These are phyloP conservation scores for Athalia rosae DNA, from an alignment of 2,888 invertebrate species.

Conservation along the genomic window DNA sequence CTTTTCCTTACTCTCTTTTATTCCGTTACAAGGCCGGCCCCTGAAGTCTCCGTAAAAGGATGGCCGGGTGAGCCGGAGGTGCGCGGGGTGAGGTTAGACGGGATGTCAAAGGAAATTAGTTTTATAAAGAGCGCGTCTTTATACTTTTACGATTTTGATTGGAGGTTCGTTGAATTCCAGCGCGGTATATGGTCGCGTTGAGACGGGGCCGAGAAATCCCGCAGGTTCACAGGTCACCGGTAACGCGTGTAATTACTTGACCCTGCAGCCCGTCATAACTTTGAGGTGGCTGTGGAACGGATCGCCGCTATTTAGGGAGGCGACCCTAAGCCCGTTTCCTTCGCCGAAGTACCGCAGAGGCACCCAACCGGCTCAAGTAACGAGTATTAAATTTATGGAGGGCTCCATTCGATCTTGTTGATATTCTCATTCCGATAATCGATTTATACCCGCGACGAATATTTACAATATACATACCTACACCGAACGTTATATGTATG, in stretches of 20 bases:
- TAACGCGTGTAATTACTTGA: conserved; percentile 44
- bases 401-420: conserved; percentile 14
- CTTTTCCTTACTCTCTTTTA: neutral
- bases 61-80: neutral
- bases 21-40: neutral
- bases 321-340: conserved; percentile 33
- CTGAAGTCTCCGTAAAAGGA: neutral
- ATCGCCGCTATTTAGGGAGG: conserved; percentile 35
- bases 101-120: conserved; percentile 19
- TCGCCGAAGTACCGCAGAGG: conserved; percentile 6
- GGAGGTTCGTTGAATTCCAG: conserved; percentile 28
- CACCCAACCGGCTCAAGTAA: conserved; percentile 13
- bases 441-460: conserved; percentile 5
- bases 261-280: conserved; percentile 39
- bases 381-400: conserved; percentile 32
- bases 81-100: neutral
- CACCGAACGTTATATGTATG: neutral
- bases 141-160: conserved; percentile 30
- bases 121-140: conserved; percentile 8
- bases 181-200: conserved; percentile 5
- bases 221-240: conserved; percentile 44
- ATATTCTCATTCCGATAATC: conserved; percentile 28
- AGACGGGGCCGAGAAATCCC: conserved; percentile 25
- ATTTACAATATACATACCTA: neutral
- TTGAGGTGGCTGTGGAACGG: conserved; percentile 35